phyloP scores from a whole-genome alignment of 2,888 invertebrate species.

The Pseudeuparius sepicola region DNA sequence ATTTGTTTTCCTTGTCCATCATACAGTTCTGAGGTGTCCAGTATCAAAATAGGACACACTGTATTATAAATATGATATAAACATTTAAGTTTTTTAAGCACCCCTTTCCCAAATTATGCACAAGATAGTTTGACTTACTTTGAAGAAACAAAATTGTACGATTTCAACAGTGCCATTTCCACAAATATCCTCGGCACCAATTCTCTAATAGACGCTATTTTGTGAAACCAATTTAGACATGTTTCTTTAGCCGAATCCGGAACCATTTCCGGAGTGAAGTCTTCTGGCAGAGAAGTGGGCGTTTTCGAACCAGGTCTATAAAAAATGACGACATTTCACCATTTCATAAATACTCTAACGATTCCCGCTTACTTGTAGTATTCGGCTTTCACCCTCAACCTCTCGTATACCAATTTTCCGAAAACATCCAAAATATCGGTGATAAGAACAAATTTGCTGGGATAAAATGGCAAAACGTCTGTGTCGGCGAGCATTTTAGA shows the following conservation, averaged over 20 bases:
- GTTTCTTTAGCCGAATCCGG: slow-evolving; percentile 88
- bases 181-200: slow-evolving; percentile 87
- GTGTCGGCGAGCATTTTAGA: slow-evolving; percentile 87
- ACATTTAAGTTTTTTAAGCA: no score
- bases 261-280: slow-evolving; percentile 70
- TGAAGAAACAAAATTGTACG: slow-evolving; percentile 74
- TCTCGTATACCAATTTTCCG: slow-evolving; percentile 78
- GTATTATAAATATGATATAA: no score
- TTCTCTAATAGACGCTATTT: slow-evolving; percentile 95
- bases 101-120: no score
- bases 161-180: slow-evolving; percentile 85
- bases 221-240: slow-evolving; percentile 98
- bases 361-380: slow-evolving; percentile 36
- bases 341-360: slow-evolving; percentile 2
- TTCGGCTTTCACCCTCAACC: slow-evolving; percentile 67
- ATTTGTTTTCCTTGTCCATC: no score
- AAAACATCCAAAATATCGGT: slow-evolving; percentile 95
- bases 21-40: no score
- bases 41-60: no score
- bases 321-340: slow-evolving; percentile 8
- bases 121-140: slow-evolving; percentile 45
- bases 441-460: slow-evolving; percentile 93
- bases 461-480: slow-evolving; percentile 88
- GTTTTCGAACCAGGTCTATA: slow-evolving; percentile 45
- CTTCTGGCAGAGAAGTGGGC: slow-evolving; percentile 45